Percentiles rank a stretch among this genome's conserved stretches.
These are phyloP conservation scores for Sthenelais limicola DNA, from an alignment of 2,888 invertebrate genomes.

Conservation along the genomic window DNA sequence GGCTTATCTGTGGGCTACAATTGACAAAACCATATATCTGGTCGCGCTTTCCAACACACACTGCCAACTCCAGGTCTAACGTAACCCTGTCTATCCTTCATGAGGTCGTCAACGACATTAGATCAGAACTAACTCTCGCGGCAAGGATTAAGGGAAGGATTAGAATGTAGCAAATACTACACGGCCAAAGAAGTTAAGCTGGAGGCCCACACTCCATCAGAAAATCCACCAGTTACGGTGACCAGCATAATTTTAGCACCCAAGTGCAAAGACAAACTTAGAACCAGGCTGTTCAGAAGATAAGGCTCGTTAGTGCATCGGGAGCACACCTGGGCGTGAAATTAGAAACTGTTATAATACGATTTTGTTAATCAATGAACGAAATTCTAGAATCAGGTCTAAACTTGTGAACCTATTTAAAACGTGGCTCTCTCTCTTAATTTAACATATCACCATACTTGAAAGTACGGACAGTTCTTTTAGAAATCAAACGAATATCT, in stretches of 20 bases:
- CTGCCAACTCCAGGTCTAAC: neutral
- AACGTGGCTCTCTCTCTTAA: too few species aligned
- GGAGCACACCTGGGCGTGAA: too few species aligned
- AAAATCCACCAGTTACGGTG: slow-evolving; percentile 4
- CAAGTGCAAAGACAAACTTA: slow-evolving; percentile 1
- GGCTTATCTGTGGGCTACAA: neutral
- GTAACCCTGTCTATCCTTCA: slow-evolving; percentile 10
- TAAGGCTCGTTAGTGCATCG: too few species aligned
- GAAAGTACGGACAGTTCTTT: too few species aligned
- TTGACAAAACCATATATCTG: neutral
- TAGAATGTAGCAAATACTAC: slow-evolving; percentile 29
- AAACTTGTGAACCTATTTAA: too few species aligned
- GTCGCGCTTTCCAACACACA: neutral
- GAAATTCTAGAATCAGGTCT: too few species aligned
- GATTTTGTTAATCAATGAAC: too few species aligned
- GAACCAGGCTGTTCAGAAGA: too few species aligned
- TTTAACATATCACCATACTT: too few species aligned
- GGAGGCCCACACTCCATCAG: neutral
- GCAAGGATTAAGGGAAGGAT: slow-evolving; percentile 10
- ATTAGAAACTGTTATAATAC: too few species aligned
- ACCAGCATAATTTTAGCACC: slow-evolving; percentile 21
- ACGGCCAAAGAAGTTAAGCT: slow-evolving; percentile 28
- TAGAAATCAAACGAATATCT: too few species aligned
- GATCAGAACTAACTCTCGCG: neutral
- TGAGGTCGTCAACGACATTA: slow-evolving; percentile 7